A percentile compares a stretch with the other conserved stretches of the same genome.
These are phyloP conservation scores for Mythimna vitellina DNA, from an alignment of 2,888 invertebrate genomes.

Conservation along the genomic window DNA sequence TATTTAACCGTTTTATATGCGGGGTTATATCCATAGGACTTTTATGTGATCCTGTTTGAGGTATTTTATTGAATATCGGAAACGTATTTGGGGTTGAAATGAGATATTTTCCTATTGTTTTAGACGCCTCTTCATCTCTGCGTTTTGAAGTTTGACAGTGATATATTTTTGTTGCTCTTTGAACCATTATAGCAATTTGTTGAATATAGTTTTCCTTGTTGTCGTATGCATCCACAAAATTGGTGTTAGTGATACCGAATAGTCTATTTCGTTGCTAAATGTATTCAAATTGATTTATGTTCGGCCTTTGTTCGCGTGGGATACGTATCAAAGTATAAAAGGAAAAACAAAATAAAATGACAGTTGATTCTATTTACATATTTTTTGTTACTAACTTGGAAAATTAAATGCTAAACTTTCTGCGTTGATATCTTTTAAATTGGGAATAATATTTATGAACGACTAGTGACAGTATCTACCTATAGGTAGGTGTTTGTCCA, in stretches of 20 bases:
- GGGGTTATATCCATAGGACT: constrained; percentile 74
- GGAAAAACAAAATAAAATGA: constrained; percentile 22
- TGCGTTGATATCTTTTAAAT: not conserved
- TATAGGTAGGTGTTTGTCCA: no score
- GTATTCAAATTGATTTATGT: constrained; percentile 56
- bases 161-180: constrained; percentile 75
- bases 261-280: constrained; percentile 51
- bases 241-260: constrained; percentile 33
- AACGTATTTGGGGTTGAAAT: constrained; percentile 85
- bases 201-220: constrained; percentile 49
- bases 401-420: not conserved
- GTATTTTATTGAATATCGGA: constrained; percentile 86
- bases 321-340: constrained; percentile 26
- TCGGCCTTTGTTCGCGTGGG: constrained; percentile 42
- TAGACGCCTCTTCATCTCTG: constrained; percentile 74
- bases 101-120: constrained; percentile 83
- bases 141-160: constrained; percentile 79
- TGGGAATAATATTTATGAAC: not conserved
- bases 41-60: constrained; percentile 82
- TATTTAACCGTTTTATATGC: constrained; percentile 76
- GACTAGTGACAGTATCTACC: not conserved
- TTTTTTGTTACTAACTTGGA: constrained; percentile 8
- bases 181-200: constrained; percentile 50
- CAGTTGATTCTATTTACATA: constrained; percentile 14
- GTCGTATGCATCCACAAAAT: constrained; percentile 23